phyloP scores from a whole-genome alignment of 2,797 vertebrate species.

The Spinus pinus region DNA sequence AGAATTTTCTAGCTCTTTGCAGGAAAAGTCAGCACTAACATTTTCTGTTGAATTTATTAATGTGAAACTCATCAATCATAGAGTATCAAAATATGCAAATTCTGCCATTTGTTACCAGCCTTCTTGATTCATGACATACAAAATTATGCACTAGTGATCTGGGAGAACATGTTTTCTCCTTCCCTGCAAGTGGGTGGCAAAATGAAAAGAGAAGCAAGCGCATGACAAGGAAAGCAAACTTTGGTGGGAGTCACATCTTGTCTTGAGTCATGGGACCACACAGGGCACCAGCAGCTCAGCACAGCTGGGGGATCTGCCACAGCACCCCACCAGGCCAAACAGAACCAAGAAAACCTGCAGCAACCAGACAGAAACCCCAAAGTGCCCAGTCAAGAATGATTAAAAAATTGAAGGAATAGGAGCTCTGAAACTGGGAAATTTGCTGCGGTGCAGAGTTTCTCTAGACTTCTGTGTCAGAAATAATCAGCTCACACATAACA shows the following conservation, averaged over 20 bases:
- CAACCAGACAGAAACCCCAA: background rate
- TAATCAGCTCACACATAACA: fast-evolving
- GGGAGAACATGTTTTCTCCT: background rate
- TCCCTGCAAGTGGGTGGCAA: background rate
- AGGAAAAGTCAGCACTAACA: background rate
- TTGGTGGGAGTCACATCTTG: background rate
- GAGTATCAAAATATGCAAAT: background rate
- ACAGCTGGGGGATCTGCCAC: fast-evolving
- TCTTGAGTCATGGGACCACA: background rate
- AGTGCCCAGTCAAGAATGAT: background rate
- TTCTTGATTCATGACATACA: background rate
- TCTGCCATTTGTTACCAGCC: background rate
- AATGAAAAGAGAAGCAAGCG: background rate
- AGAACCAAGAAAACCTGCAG: background rate
- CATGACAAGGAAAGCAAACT: background rate
- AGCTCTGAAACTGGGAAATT: background rate
- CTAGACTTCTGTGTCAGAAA: background rate
- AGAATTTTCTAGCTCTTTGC: background rate
- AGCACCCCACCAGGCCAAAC: background rate
- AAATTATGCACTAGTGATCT: background rate
- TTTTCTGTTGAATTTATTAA: background rate
- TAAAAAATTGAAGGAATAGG: background rate
- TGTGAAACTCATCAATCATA: background rate
- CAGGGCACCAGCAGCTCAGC: background rate
- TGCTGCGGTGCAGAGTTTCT: background rate